Base-by-base conservation (phyloP, 2,888 invertebrate genomes). In the Dendrolimus pini region DNA sequence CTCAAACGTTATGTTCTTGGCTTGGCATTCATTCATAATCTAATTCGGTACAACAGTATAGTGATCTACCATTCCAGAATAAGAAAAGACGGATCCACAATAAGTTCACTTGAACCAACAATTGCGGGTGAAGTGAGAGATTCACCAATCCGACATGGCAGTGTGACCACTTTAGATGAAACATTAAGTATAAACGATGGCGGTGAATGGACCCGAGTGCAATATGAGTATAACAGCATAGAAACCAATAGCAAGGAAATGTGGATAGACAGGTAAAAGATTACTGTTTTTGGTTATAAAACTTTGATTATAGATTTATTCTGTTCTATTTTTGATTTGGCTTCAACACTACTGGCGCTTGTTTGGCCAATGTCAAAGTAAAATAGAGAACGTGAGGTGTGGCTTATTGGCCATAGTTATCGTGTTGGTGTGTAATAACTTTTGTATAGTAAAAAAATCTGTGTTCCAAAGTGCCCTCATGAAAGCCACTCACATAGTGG, bases 161-260 rank as follows among this genome's bases (percentile, higher is more conserved):
- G 89, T 59, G 86, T 82, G n/a, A 83, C 87, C 13, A 90, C 90
- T 0, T 69, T 90, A 3, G 91, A 91, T 63, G 91, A 91, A 58
- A 86, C 89, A 1, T 71, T 91, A 9, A 91, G 91, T 63, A 87
- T 88, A 52, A 87, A 88, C 59, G 89, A 89, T 61, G 82, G 71
- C 0, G 82, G 82, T 41, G 89, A 90, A 62, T 90, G 89, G 89
- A 88, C 89, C 0, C 72, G 89, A 0, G 75, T 90, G 59, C 89
- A 85, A 1, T 87, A 85, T 61, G 88, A 88, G 1, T 85, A 82
- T 55, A 75, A 69, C 59, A 73, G 65, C 9, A 66, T 81, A 1
- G 88, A 88, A 47, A 80, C 68, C 41, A 77, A 69, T 59, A 77
- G 69, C 60, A 89, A 85, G 58, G 88, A 89, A 64, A 85, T 87